Conservation (phyloP, 1,140 invertebrate species). For the Solen grandis region DNA sequence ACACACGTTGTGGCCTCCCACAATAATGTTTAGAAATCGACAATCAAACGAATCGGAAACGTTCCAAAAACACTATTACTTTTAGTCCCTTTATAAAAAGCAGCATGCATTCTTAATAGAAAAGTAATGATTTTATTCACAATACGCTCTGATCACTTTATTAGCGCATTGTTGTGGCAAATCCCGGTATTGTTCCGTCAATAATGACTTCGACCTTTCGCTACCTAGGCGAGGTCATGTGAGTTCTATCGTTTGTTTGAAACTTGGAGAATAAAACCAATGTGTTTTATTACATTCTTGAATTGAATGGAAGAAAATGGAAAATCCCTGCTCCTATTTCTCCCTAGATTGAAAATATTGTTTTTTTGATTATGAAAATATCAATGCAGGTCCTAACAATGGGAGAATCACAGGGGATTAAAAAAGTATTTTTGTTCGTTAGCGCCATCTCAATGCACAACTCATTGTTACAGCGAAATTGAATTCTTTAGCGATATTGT, state of each 20-base stretch:
- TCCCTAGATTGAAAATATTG: conserved; percentile 53
- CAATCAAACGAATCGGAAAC: conserved; percentile 45
- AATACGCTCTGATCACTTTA: conserved; percentile 55
- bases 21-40: conserved; percentile 39
- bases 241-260: conserved; percentile 53
- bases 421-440: conserved; percentile 55
- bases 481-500: conserved; percentile 55
- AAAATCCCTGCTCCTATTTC: conserved; percentile 45
- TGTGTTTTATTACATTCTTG: conserved; percentile 53
- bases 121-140: conserved; percentile 52
- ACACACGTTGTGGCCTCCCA: conserved; percentile 21
- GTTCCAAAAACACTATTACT: conserved; percentile 53
- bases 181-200: conserved; percentile 47
- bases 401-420: conserved; percentile 33
- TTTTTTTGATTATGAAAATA: conserved; percentile 59
- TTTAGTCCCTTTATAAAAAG: conserved; percentile 35
- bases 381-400: conserved; percentile 51
- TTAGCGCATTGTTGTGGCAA: conserved; percentile 54
- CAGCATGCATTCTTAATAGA: conserved; percentile 46
- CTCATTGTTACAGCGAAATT: conserved; percentile 49
- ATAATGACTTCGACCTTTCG: conserved; percentile 41
- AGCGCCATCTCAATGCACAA: conserved; percentile 31
- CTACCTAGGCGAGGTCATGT: conserved; percentile 27
- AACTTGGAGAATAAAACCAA: conserved; percentile 13
- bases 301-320: conserved; percentile 56